Evolutionary conservation across 2,797 vertebrate genomes (phyloP).

Genomic region (Chiloscyllium punctatum): DNA sequence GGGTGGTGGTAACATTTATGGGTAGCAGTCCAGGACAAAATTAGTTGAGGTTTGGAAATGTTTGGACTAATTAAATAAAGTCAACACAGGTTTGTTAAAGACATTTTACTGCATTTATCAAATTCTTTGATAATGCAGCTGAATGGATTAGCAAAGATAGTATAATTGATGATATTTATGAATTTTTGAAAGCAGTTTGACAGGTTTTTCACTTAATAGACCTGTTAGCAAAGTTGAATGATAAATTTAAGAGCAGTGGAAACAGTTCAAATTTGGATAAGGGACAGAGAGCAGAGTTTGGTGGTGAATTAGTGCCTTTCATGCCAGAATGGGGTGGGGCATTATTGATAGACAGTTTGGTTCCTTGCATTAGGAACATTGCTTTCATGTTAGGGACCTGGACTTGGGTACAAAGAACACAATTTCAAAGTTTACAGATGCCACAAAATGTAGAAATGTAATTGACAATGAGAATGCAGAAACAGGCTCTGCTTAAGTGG

Average conservation of each 20-base stretch:
- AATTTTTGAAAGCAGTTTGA: not conserved
- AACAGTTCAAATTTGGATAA: not conserved
- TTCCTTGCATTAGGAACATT: not conserved
- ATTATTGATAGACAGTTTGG: too few species aligned
- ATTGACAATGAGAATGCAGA: not conserved
- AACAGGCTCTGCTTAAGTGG: not conserved
- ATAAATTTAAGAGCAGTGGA: not conserved
- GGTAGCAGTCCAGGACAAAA: not conserved
- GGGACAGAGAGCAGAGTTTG: not conserved
- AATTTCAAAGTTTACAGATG: not conserved
- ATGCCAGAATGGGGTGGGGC: too few species aligned
- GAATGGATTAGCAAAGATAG: not conserved
- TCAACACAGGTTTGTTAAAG: not conserved
- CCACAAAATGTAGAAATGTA: not conserved
- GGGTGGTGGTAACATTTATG: too few species aligned
- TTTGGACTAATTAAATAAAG: not conserved
- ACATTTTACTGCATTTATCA: not conserved
- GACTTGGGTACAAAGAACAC: not conserved
- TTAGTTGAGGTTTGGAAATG: not conserved
- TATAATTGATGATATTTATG: not conserved
- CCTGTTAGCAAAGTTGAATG: not conserved
- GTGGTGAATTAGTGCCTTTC: not conserved
- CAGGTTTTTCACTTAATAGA: not conserved
- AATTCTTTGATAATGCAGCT: not conserved
- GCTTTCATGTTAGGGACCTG: not conserved